These are phyloP conservation scores for Vulpes lagopus DNA, from an alignment of 2,113 vertebrate species.

Conservation along the genomic window DNA sequence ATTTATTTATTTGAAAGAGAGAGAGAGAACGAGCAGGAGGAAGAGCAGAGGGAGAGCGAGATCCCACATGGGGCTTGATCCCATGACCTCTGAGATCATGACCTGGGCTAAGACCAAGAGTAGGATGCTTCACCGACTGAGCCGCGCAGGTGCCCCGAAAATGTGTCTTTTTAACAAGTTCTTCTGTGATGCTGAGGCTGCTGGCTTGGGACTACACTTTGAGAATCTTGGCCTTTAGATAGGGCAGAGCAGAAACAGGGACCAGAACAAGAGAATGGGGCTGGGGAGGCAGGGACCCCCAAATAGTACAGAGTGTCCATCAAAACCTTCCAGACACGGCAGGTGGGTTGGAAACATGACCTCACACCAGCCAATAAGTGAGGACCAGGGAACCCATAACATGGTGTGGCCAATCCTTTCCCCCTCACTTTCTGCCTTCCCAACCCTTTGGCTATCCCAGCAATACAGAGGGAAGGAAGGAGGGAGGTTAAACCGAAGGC, in stretches of 20 bases:
- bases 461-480: background rate
- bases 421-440: background rate
- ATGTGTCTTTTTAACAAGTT: background rate
- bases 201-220: background rate
- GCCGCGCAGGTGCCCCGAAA: background rate
- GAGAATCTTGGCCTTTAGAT: conserved; percentile 21
- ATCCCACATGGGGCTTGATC: background rate
- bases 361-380: conserved; percentile 25
- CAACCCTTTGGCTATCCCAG: background rate
- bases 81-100: background rate
- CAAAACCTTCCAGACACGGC: conserved; percentile 38
- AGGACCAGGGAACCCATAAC: background rate
- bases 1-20: background rate
- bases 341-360: conserved; percentile 3
- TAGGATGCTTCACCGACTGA: background rate
- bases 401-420: background rate
- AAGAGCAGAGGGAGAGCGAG: background rate
- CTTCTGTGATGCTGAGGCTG: background rate
- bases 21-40: no score
- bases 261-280: conserved; percentile 82
- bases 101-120: background rate
- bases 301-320: conserved; percentile 44
- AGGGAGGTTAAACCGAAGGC: background rate
- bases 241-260: conserved; percentile 78
- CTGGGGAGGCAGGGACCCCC: conserved; percentile 50